These are phyloP conservation scores for Saimiri boliviensis DNA, from an alignment of 2,113 vertebrate genomes.

Conservation along the genomic window DNA sequence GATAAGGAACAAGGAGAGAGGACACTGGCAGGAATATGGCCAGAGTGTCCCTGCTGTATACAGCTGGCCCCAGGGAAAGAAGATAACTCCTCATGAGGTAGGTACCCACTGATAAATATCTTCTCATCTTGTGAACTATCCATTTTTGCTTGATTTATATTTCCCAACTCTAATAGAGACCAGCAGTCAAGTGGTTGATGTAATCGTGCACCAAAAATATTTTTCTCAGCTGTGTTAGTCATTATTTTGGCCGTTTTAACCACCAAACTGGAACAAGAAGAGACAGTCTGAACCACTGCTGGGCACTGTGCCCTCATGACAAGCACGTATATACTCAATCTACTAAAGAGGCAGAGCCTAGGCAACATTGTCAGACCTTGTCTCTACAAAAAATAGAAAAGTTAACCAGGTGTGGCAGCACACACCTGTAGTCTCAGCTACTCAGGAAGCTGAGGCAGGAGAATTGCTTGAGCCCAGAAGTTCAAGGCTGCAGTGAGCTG, in stretches of 20 bases:
- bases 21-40: too few relatives aligned
- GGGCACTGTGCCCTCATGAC: background rate
- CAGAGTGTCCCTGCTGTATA: background rate
- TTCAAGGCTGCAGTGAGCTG: too few relatives aligned
- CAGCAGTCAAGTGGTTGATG: background rate
- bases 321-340: background rate
- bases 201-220: background rate
- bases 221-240: background rate
- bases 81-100: background rate
- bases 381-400: too few relatives aligned
- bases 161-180: background rate
- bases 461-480: too few relatives aligned
- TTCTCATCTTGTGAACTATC: background rate
- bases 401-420: too few relatives aligned
- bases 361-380: too few relatives aligned
- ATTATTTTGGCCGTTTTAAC: slow-evolving; percentile 7
- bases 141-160: background rate
- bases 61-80: background rate
- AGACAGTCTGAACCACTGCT: background rate
- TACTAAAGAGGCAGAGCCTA: too few relatives aligned
- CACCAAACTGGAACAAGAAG: background rate
- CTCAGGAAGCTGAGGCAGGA: too few relatives aligned
- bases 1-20: background rate
- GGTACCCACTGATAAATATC: background rate
- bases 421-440: too few relatives aligned